Evolutionary conservation across 2,113 vertebrate species (phyloP), one percentile per base, ranked within the genome.

Genomic region (Vidua macroura): DNA sequence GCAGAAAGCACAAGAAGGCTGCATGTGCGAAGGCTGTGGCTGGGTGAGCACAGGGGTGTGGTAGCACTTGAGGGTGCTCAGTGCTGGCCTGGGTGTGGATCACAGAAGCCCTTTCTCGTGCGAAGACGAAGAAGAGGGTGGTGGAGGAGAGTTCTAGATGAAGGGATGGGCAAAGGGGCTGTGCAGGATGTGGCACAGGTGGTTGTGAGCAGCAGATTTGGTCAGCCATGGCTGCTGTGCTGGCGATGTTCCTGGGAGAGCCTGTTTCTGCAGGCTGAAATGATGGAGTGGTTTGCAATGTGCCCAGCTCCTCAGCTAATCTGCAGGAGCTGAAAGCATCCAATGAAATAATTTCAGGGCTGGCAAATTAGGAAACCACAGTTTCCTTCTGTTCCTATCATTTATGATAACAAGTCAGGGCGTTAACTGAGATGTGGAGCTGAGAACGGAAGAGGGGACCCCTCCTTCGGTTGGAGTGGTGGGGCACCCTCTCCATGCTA

Each of bases 1-100:
- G 68, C 19, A 1, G 37, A 46, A 43, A 4, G 4, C 0, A 0
- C 0, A 30, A 18, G 30, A 44, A 13, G 25, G 63, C 63, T 63
- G 16, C 0, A 1, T 5, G 41, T 77, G 81, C 0, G 3, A 91
- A 68, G 31, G 48, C 28, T 81, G 69, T 4, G 20, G 73, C n/a
- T 7, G 19, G 24, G 24, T 9, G 49, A 51, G 28, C 0, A 0
- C 4, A 11, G 12, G 43, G n/a, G 8, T 63, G 74, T 3, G 4
- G 19, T 5, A 35, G 35, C 25, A 28, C 22, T 23, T 4, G 0
- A 4, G 60, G n/a, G n/a, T 49, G 59, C 46, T 93, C 6, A 7
- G 52, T 1, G 7, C 41, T 64, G 72, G 52, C 19, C 49, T 33
- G 58, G 33, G 58, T 21, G 25, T 15, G 8, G 52, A 25, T 44